Percentiles rank a stretch among this genome's conserved stretches.
phyloP scores from a whole-genome alignment of 2,797 vertebrate species.

The Sebastes cheni region DNA sequence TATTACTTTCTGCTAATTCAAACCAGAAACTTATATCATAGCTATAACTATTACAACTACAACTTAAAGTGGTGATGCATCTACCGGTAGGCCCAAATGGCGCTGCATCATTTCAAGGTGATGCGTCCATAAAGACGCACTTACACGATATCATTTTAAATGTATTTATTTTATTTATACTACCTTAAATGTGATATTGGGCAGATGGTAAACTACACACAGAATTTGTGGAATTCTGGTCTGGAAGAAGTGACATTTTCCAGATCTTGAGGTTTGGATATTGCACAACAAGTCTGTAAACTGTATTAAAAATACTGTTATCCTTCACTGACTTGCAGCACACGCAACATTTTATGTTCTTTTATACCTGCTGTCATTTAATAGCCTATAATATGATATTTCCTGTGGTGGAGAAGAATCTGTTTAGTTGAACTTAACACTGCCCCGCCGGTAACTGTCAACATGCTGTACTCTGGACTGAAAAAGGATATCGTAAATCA shows the following conservation, averaged over 20 bases:
- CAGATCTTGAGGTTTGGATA: constrained; percentile 41
- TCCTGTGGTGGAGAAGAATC: constrained; percentile 23
- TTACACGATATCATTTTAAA: background rate
- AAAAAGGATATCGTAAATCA: background rate
- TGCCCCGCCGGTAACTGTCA: background rate
- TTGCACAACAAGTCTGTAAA: constrained; percentile 30
- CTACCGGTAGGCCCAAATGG: background rate
- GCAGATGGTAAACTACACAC: constrained; percentile 3
- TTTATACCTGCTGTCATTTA: constrained; percentile 26
- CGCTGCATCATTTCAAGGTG: background rate
- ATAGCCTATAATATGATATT: constrained; percentile 18
- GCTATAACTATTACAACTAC: background rate
- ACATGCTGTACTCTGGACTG: background rate
- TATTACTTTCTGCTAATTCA: constrained; percentile 34
- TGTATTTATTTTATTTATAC: background rate
- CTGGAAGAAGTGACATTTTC: constrained; percentile 15
- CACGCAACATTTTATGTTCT: constrained; percentile 18
- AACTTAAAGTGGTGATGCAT: background rate
- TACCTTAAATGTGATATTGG: background rate
- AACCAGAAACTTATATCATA: constrained; percentile 9
- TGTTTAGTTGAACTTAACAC: background rate
- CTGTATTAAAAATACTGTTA: constrained; percentile 20
- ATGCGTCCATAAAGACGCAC: background rate
- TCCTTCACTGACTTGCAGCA: background rate
- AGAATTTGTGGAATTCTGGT: constrained; percentile 8